Evolutionary conservation across 2,113 vertebrate genomes (phyloP), one percentile per base, ranked within the genome.

Genomic region (Herpailurus yagouaroundi): DNA sequence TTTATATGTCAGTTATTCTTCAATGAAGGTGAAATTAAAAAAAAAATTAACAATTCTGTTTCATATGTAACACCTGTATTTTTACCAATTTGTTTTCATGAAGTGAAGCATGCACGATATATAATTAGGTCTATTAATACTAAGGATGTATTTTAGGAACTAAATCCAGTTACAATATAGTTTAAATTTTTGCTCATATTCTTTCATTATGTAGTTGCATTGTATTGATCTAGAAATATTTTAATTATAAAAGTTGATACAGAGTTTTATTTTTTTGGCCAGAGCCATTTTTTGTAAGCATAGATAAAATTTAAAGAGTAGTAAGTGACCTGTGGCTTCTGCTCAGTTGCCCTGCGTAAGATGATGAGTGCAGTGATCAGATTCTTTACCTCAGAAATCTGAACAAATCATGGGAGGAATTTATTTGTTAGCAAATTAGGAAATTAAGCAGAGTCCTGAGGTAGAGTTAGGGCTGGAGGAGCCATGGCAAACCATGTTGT

Each of bases 41-140:
- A 82, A 45, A 68, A 41, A 41, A 27, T n/a, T 79, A 79, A n/a
- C 4, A 60, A 50, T 81, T n/a, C 19, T 71, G 73, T 60, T 89
- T 50, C 33, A 81, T 79, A 50, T 52, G 4, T 60, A 25, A 60
- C 13, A 63, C 23, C 16, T 89, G 16, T 15, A 89, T 89, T 84
- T 89, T 90, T 89, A 48, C 57, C 36, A 83, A 25, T 96, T 88
- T 73, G 14, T 91, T 92, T 88, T 84, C 57, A 68, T 57, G 69
- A 57, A 93, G 38, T 76, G 60, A 81, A 82, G 29, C 23, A 83
- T 84, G 21, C 11, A 66, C 89, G 48, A 83, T 50, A 41, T 77
- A n/a, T 9, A 69, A 60, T 16, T 45, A 81, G 38, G 86, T 50
- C 50, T 57, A 0, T 23, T 82, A 88, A 88, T 87, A 82, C 36